Evolutionary conservation across 2,888 invertebrate genomes (phyloP).

Genomic region (Hyposoter didymator): DNA sequence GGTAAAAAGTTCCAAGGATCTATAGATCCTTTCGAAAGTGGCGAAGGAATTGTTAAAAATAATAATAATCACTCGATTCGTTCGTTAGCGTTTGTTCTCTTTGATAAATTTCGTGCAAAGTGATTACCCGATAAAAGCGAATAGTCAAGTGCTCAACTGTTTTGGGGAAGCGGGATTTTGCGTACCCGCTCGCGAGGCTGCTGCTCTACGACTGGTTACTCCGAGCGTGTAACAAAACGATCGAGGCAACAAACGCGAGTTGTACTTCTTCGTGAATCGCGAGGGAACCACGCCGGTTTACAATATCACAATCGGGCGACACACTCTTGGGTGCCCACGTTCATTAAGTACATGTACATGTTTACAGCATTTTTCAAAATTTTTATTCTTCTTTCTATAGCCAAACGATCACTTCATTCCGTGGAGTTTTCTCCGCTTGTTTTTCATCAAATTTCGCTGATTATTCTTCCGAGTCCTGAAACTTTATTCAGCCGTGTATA

Average conservation of each 20-base stretch:
- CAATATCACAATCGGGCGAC: slow-evolving; percentile 36
- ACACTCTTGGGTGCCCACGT: slow-evolving; percentile 33
- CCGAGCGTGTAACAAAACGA: slow-evolving; percentile 59
- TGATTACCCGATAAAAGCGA: background rate
- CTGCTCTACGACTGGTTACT: slow-evolving; percentile 68
- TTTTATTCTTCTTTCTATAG: background rate
- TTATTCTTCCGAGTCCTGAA: background rate
- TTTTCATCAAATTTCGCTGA: background rate
- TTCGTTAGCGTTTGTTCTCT: background rate
- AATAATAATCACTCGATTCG: slow-evolving; percentile 7
- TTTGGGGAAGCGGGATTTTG: slow-evolving; percentile 30
- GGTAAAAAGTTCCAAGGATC: slow-evolving; percentile 10
- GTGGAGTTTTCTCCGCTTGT: background rate
- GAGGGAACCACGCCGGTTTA: slow-evolving; percentile 44
- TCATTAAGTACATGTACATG: background rate
- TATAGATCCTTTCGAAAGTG: slow-evolving; percentile 14
- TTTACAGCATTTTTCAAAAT: slow-evolving; percentile 21
- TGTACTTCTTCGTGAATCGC: slow-evolving; percentile 50
- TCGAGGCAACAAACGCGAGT: slow-evolving; percentile 44
- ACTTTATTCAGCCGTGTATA: background rate
- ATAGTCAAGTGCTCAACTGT: background rate
- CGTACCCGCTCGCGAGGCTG: slow-evolving; percentile 61
- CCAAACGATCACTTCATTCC: background rate
- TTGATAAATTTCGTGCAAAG: background rate
- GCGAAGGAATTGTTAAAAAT: background rate